Evolutionary conservation across 2,113 vertebrate species (phyloP).

Genomic region (Hylia prasina): DNA sequence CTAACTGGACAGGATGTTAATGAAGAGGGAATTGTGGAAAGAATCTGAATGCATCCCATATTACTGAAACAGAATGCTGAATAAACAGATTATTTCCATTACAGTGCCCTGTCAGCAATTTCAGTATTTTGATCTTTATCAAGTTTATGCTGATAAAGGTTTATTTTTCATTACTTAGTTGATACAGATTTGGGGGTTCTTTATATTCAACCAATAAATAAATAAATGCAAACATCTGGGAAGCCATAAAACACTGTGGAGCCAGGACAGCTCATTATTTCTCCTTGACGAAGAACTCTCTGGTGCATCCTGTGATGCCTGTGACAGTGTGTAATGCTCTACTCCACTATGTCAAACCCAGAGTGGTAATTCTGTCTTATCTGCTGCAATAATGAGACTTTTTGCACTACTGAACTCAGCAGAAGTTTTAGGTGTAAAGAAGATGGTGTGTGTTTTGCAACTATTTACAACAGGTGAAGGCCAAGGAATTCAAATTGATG

Average conservation of each 20-base stretch:
- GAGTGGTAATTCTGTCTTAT: slow-evolving; percentile 18
- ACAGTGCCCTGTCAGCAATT: neutral
- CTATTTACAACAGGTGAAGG: neutral
- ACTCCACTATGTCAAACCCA: slow-evolving; percentile 24
- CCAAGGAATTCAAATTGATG: neutral
- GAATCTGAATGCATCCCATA: neutral
- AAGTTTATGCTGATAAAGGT: slow-evolving; percentile 18
- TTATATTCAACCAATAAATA: neutral
- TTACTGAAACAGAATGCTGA: slow-evolving; percentile 1
- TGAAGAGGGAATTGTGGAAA: slow-evolving; percentile 7
- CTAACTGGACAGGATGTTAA: slow-evolving; percentile 43
- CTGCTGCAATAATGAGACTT: slow-evolving; percentile 23
- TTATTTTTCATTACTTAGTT: slow-evolving; percentile 41
- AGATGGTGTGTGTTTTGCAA: neutral
- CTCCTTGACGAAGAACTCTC: slow-evolving; percentile 33
- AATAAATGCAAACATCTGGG: neutral
- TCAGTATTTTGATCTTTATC: slow-evolving; percentile 32
- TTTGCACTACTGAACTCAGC: slow-evolving; percentile 1
- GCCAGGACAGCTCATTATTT: slow-evolving; percentile 60
- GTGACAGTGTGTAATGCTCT: slow-evolving; percentile 45
- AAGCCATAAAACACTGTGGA: neutral
- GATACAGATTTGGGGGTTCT: neutral
- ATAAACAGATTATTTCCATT: slow-evolving; percentile 33
- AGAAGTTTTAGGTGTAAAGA: neutral
- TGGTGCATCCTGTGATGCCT: slow-evolving; percentile 38